Percentiles rank a stretch among this genome's conserved stretches.
These are phyloP conservation scores for Engraulis encrasicolus DNA, from an alignment of 2,113 vertebrate genomes.

Conservation along the genomic window DNA sequence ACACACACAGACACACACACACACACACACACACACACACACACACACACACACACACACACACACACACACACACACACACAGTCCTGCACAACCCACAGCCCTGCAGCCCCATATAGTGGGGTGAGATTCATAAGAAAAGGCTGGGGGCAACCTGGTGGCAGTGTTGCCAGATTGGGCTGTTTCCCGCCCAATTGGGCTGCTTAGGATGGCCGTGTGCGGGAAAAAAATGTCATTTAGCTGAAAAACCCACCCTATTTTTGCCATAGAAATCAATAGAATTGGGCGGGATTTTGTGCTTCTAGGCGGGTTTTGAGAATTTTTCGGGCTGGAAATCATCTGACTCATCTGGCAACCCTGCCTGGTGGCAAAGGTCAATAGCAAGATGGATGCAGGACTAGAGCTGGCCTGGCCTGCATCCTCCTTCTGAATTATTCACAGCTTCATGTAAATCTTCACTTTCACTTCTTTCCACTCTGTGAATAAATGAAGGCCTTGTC, in stretches of 20 bases:
- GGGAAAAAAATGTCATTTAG: too few relatives aligned
- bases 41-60: conserved; percentile 4
- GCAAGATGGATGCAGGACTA: not conserved
- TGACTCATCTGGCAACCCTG: not conserved
- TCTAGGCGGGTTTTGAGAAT: too few relatives aligned
- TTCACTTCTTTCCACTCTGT: not conserved
- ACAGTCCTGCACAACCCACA: not conserved
- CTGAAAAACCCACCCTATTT: too few relatives aligned
- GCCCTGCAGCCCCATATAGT: not conserved
- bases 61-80: not conserved
- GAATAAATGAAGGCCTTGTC: conserved; percentile 13
- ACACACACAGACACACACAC: not conserved
- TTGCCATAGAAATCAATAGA: too few relatives aligned
- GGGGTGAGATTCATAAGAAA: not conserved
- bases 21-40: not conserved
- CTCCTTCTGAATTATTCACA: not conserved
- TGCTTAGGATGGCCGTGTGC: too few relatives aligned
- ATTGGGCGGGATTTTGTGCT: too few relatives aligned
- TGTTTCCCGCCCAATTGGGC: too few relatives aligned
- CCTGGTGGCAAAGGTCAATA: not conserved
- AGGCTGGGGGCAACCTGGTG: not conserved
- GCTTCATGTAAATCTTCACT: not conserved
- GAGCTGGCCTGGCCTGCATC: not conserved
- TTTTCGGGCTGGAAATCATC: too few relatives aligned
- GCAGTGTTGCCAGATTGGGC: too few relatives aligned